phyloP scores from a whole-genome alignment of 2,113 vertebrate species.

The Geothlypis trichas region DNA sequence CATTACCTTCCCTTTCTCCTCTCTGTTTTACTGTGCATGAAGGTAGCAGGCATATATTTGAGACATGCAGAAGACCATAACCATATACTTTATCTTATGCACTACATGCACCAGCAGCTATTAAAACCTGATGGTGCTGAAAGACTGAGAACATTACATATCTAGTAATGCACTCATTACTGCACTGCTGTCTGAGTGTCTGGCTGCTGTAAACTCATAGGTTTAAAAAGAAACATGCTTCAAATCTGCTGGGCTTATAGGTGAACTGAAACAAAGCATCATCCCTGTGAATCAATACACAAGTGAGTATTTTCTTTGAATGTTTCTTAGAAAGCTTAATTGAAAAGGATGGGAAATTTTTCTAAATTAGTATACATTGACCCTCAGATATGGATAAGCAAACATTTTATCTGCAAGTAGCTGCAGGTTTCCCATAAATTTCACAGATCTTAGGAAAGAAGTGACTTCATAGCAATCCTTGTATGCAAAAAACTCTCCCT shows the following conservation, averaged over 20 bases:
- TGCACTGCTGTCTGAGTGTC: background rate
- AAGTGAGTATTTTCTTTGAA: background rate
- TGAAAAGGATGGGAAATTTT: background rate
- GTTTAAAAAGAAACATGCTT: background rate
- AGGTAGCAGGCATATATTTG: background rate
- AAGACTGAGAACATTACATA: background rate
- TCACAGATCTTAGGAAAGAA: background rate
- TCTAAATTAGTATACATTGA: background rate
- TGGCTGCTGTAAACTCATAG: background rate
- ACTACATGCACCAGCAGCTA: background rate
- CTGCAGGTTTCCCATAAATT: background rate
- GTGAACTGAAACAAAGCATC: background rate
- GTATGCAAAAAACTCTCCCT: fast-evolving
- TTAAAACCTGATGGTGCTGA: slow-evolving; percentile 2
- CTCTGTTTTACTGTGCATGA: background rate
- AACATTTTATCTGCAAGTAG: background rate
- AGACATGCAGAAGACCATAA: background rate
- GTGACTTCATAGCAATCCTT: fast-evolving
- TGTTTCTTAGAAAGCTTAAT: background rate
- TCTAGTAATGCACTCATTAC: background rate
- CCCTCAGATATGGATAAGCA: background rate
- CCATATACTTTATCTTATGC: background rate
- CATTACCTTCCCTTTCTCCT: background rate
- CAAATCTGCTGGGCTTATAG: background rate
- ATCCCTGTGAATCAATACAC: background rate